Evolutionary conservation across 2,888 invertebrate species (phyloP).

Genomic region (Trachelus tabidus): DNA sequence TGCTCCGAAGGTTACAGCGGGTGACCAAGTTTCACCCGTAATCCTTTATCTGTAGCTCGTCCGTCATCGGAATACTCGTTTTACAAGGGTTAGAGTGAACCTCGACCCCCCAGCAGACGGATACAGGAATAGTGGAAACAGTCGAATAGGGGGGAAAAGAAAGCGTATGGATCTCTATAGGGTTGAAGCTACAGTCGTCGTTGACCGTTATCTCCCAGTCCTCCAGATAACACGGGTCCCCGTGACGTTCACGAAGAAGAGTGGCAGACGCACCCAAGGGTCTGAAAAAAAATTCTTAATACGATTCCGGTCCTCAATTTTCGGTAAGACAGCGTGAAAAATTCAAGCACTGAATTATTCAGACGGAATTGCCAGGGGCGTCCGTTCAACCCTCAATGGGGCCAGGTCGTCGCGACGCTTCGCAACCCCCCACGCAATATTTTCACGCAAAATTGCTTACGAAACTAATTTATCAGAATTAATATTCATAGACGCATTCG

Average conservation of each 20-base stretch:
- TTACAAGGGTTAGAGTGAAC: background rate
- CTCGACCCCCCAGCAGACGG: background rate
- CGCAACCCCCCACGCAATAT: constrained; percentile 24
- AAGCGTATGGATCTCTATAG: background rate
- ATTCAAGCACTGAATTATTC: constrained; percentile 19
- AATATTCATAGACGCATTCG: constrained; percentile 43
- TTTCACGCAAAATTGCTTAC: constrained; percentile 33
- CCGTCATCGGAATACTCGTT: background rate
- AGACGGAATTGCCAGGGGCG: background rate
- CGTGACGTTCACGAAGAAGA: background rate
- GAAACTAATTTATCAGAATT: constrained; percentile 47
- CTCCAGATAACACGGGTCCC: background rate
- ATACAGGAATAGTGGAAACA: background rate
- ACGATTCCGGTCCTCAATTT: constrained; percentile 12
- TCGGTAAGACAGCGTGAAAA: constrained; percentile 15
- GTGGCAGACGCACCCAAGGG: background rate
- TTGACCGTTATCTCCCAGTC: background rate
- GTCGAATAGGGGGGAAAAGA: background rate
- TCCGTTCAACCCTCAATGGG: constrained; percentile 3
- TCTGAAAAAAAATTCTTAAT: background rate
- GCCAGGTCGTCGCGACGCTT: background rate
- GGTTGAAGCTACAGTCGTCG: background rate
- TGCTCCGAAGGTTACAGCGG: background rate
- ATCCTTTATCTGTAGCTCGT: background rate
- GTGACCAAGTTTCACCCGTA: constrained; percentile 1